Evolutionary conservation across 2,888 invertebrate genomes (phyloP), one percentile per base, ranked within the genome.

Genomic region (Hemithea aestivaria): DNA sequence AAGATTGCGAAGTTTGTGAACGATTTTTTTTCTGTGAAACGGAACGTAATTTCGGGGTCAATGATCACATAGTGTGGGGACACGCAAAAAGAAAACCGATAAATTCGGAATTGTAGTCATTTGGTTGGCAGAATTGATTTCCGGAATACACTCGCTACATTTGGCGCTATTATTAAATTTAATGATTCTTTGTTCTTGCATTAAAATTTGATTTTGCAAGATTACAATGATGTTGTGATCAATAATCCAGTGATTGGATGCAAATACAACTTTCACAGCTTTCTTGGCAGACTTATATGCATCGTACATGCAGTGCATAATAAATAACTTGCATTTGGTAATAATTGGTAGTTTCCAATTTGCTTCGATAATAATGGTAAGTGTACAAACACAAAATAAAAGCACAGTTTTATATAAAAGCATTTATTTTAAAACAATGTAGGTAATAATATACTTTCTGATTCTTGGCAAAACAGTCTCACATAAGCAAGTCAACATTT

Each of bases 401-500:
- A 41, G 28, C 27, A 29, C 16, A 22, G 29, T 36, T 23, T 80
- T 81, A 84, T 87, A 87, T 79, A 87, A 87, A 87, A 87, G 87
- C 87, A 85, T 87, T 85, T 87, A 87, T 85, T 87, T 87, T 83
- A 85, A 87, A 87, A 87, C 87, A 87, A 85, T 84, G 87, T 87
- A 85, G 84, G 85, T 87, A 87, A 75, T 78, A 75, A 87, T 87
- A 87, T 85, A 85, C 83, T 85, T 87, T 85, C 84, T 84, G 84
- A 87, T 85, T 87, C 85, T 87, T 87, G 87, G 87, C 87, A 87
- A 87, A 87, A 87, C 87, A 87, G 87, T 87, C 87, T 87, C 85
- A 87, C 85, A 78, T 84, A 84, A 87, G 87, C 87, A 87, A 87
- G 85, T 87, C 85, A 84, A 87, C 85, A 87, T 87, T 87, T 87